Evolutionary conservation across 2,797 vertebrate species (phyloP).

Genomic region (Varecia variegata): DNA sequence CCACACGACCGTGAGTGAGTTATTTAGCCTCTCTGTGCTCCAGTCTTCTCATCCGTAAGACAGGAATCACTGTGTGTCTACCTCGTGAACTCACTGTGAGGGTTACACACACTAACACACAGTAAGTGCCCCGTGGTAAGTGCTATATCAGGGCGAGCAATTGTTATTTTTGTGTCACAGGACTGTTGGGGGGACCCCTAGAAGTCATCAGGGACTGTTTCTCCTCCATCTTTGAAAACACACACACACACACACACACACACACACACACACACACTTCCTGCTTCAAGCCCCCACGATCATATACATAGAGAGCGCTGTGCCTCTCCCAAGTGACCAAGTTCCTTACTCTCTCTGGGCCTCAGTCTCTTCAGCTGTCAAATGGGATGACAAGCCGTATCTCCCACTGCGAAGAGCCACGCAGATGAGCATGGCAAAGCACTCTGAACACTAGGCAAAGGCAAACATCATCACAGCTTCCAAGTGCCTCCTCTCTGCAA

Average conservation of each 20-base stretch:
- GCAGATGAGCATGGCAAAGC: not conserved
- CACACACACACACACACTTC: not conserved
- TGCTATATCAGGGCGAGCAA: not conserved
- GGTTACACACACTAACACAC: not conserved
- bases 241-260: not conserved
- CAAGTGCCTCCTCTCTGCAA: not conserved
- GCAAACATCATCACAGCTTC: not conserved
- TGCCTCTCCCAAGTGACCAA: not conserved
- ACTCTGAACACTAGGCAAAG: not conserved
- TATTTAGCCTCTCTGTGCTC: not conserved
- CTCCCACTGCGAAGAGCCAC: not conserved
- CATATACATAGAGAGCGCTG: not conserved
- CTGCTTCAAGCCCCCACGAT: not conserved
- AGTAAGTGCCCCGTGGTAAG: not conserved
- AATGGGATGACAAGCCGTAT: not conserved
- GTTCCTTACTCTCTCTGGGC: not conserved
- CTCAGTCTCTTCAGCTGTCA: not conserved
- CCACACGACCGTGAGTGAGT: not conserved
- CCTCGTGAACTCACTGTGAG: not conserved
- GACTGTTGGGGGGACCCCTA: not conserved
- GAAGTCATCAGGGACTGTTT: not conserved
- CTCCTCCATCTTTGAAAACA: not conserved
- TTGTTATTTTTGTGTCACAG: not conserved
- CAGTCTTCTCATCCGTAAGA: not conserved
- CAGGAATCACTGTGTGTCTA: not conserved